Percentiles rank a stretch among this genome's conserved stretches.
Conservation (phyloP, 1,140 invertebrate genomes). For the Medauroidea extradentata region DNA sequence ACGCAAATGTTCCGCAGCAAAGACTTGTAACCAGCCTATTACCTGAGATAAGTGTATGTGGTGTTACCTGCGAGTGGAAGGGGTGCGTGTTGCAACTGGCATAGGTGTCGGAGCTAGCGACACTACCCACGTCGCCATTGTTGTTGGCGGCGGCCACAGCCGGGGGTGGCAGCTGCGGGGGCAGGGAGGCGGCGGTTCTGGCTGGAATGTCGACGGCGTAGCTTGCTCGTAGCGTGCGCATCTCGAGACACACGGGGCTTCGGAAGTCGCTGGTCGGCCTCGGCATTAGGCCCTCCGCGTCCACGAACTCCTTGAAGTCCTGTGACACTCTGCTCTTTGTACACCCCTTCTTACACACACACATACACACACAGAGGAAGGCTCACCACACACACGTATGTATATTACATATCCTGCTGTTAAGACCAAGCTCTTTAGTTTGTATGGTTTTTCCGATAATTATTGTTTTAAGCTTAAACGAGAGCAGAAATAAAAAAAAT, state of each 20-base stretch:
- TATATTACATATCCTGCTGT: no score
- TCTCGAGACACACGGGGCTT: constrained; percentile 73
- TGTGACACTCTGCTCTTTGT: no score
- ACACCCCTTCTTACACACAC: no score
- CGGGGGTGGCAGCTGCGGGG: not conserved
- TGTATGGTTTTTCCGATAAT: no score
- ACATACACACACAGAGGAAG: no score
- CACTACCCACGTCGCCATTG: constrained; percentile 62
- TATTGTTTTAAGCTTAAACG: no score
- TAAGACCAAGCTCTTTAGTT: no score
- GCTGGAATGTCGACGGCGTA: constrained; percentile 6
- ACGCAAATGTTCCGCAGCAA: no score
- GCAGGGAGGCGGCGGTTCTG: constrained; percentile 1
- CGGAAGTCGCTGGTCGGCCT: constrained; percentile 73
- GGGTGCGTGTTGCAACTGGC: constrained; percentile 94
- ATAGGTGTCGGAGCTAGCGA: constrained; percentile 88
- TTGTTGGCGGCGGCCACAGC: constrained; percentile 35
- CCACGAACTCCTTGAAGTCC: constrained; percentile 84
- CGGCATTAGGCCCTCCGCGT: constrained; percentile 80
- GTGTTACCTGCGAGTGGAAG: constrained; percentile 79
- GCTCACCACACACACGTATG: no score
- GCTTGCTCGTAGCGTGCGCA: constrained; percentile 37
- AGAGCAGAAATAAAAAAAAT: no score
- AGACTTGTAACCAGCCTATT: no score
- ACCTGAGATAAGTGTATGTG: no score